Evolutionary conservation across 2,797 vertebrate species (phyloP), one percentile per base, ranked within the genome.

Genomic region (Ctenopoma kingsleyae): DNA sequence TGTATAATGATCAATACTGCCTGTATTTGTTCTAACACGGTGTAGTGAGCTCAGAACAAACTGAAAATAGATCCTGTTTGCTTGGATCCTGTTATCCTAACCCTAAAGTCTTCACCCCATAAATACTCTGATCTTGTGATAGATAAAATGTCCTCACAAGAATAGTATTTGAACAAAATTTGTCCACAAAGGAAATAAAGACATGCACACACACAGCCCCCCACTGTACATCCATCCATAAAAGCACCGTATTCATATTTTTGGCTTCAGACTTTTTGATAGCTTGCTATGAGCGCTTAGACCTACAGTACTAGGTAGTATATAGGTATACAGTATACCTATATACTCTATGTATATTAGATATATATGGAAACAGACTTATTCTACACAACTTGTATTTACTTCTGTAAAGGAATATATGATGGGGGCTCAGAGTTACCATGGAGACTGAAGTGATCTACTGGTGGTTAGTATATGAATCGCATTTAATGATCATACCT

Each of bases 381-480:
- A 25, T 44, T 12, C 20, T 71, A 16, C 15, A 62, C 32, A 77
- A 74, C 69, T 81, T 78, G 30, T 59, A 22, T 51, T 66, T 52
- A 55, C 65, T 75, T 56, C 52, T 76, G 20, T 17, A n/a, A n/a
- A 66, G 47, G 47, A 63, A 63, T 10, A 48, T 35, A 60, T 44
- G 49, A 64, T 36, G 9, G 41, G 50, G 41, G 17, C 15, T 48
- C 16, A 51, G 73, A 67, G 87, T 90, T 82, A 74, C 84, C 87
- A 89, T 87, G 86, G 88, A 89, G 78, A 92, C 87, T 41, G 50
- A 70, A 54, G 43, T n/a, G 27, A 77, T 76, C 17, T 66, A 44
- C 8, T 60, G 41, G 40, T 74, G 51, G 70, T 71, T 58, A 32
- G 12, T 54, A 5, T 25, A 25, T 57, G 58, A 53, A 60, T 61